A percentile compares a stretch with the other conserved stretches of the same genome.
These are phyloP conservation scores for Microctenopoma stevenorrisi DNA, from an alignment of 2,797 vertebrate species.

Conservation along the genomic window DNA sequence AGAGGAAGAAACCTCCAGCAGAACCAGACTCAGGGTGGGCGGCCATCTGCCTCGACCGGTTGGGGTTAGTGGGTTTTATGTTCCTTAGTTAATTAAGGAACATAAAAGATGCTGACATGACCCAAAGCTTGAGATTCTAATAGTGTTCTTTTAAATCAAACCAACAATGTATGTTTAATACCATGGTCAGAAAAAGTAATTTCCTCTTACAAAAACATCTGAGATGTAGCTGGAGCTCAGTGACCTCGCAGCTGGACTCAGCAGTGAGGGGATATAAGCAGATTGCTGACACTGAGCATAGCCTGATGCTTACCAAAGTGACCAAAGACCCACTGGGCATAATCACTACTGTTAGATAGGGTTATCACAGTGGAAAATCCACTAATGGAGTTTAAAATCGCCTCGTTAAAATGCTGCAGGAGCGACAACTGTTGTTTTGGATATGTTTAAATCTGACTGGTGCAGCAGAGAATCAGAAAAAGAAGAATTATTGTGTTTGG, in stretches of 20 bases:
- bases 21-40: no score
- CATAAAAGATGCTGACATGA: constrained; percentile 15
- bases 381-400: constrained; percentile 66
- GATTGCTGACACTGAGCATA: constrained; percentile 29
- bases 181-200: constrained; percentile 58
- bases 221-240: constrained; percentile 58
- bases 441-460: constrained; percentile 32
- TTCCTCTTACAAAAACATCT: constrained; percentile 56
- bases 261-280: constrained; percentile 32
- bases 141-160: constrained; percentile 49
- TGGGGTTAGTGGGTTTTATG: no score
- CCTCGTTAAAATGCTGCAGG: constrained; percentile 32
- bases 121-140: constrained; percentile 29
- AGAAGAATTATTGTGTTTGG: background rate
- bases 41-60: no score
- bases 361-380: constrained; percentile 41
- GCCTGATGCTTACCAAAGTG: constrained; percentile 42
- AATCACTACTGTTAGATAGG: constrained; percentile 60
- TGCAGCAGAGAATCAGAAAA: constrained; percentile 8
- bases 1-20: no score
- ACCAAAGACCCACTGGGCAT: constrained; percentile 52
- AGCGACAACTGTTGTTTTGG: constrained; percentile 36
- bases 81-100: background rate
- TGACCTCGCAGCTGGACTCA: constrained; percentile 61
- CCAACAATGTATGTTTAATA: constrained; percentile 62